A percentile compares a stretch with the other conserved stretches of the same genome.
These are phyloP conservation scores for Drosophila hawaiiensis DNA, from an alignment of 2,888 invertebrate species.

Conservation along the genomic window DNA sequence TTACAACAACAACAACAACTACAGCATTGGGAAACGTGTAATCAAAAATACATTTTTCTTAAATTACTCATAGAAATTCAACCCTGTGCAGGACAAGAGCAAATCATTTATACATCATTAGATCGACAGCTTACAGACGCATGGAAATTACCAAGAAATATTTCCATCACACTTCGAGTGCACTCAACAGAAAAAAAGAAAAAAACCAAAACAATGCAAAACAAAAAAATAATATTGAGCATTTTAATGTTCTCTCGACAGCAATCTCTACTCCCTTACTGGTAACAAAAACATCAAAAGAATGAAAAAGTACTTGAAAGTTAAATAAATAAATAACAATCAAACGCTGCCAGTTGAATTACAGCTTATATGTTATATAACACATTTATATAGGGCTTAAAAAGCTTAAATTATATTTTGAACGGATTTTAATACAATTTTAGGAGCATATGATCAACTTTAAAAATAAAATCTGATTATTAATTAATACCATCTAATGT, in stretches of 20 bases:
- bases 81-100: slow-evolving; percentile 25
- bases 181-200: slow-evolving; percentile 9
- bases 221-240: slow-evolving; percentile 1
- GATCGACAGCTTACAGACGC: slow-evolving; percentile 50
- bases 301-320: background rate
- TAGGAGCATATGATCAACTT: background rate
- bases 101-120: slow-evolving; percentile 69
- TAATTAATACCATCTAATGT: background rate
- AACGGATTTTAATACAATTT: background rate
- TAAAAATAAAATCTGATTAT: background rate
- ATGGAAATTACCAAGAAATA: slow-evolving; percentile 36
- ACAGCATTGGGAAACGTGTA: slow-evolving; percentile 33
- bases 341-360: background rate
- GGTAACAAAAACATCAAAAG: background rate
- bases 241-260: slow-evolving; percentile 11
- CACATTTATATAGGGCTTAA: background rate
- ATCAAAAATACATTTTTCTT: slow-evolving; percentile 64
- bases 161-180: slow-evolving; percentile 15
- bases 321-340: background rate
- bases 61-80: slow-evolving; percentile 41
- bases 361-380: background rate
- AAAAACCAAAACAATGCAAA: slow-evolving; percentile 5
- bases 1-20: background rate
- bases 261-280: slow-evolving; percentile 21
- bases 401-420: background rate